Evolutionary conservation across 2,113 vertebrate genomes (phyloP), one percentile per base, ranked within the genome.

Genomic region (Thamnaconus septentrionalis): DNA sequence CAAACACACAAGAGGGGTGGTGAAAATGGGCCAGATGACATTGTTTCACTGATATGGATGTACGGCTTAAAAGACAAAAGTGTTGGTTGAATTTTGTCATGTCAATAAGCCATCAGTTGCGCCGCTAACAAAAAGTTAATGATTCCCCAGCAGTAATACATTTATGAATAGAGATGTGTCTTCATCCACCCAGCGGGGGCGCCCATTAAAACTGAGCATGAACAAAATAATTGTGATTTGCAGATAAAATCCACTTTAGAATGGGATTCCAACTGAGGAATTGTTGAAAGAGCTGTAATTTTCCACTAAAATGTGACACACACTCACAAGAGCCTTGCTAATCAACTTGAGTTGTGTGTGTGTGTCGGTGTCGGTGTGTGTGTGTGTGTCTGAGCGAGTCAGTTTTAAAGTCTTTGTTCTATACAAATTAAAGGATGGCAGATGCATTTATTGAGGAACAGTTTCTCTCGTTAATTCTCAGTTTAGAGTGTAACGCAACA

Each of bases 211-310:
- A 87, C 80, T 69, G 87, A 88, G 87, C 88, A 91, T 87, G 84
- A 91, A 90, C 87, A 90, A 91, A 92, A 92, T 91, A 91, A 91
- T 92, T 93, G 90, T 91, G 88, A 91, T 92, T 88, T 90, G 85
- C 90, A 84, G 87, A 91, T 90, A 90, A 90, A 93, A 93, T 90
- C 83, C 85, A 89, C 84, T 88, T 85, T 73, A 76, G 75, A 85
- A 89, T 84, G 76, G 87, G 80, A 85, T 86, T 89, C 91, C 90
- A 60, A 89, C 90, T 83, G 91, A 89, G 90, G 87, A 86, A 90
- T 91, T 92, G 91, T 90, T 87, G 82, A 76, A 77, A 90, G 85
- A 92, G 89, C 90, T 91, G 88, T 92, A 90, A 92, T 92, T 91
- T 92, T 91, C 89, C 87, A 90, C 89, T 89, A 90, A 92, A 92